Conservation (phyloP, 1,140 invertebrate species). For the Lutraria rhynchaena region DNA sequence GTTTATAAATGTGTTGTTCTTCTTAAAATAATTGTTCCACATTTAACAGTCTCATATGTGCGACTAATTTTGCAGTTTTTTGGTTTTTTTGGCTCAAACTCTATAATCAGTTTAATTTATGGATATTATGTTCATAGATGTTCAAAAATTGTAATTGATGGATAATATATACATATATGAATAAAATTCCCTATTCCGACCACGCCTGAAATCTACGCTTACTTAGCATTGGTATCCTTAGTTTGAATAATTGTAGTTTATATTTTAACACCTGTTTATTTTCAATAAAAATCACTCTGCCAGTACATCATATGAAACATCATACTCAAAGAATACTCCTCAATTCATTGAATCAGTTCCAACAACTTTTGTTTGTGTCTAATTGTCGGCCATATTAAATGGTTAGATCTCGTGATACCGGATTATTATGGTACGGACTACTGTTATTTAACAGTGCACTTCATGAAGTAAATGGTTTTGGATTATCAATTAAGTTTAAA, state of each 20-base stretch:
- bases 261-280: constrained; percentile 53
- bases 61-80: too few species aligned
- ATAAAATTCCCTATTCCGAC: too few species aligned
- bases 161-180: too few species aligned
- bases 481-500: constrained; percentile 35
- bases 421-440: constrained; percentile 1
- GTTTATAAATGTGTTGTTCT: too few species aligned
- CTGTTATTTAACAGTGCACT: constrained; percentile 23
- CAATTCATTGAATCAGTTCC: constrained; percentile 31
- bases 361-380: constrained; percentile 20
- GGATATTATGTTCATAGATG: too few species aligned
- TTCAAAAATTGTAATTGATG: too few species aligned
- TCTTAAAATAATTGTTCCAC: too few species aligned
- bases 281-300: constrained; percentile 8
- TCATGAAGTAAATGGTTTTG: background rate
- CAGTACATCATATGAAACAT: constrained; percentile 36
- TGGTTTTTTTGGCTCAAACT: too few species aligned
- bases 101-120: too few species aligned
- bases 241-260: constrained; percentile 26
- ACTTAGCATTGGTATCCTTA: too few species aligned
- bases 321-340: constrained; percentile 39
- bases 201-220: too few species aligned
- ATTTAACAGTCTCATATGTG: too few species aligned
- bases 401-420: constrained; percentile 44
- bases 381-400: constrained; percentile 10